Base-by-base conservation (phyloP, 2,797 vertebrate species). In the Thaleichthys pacificus region DNA sequence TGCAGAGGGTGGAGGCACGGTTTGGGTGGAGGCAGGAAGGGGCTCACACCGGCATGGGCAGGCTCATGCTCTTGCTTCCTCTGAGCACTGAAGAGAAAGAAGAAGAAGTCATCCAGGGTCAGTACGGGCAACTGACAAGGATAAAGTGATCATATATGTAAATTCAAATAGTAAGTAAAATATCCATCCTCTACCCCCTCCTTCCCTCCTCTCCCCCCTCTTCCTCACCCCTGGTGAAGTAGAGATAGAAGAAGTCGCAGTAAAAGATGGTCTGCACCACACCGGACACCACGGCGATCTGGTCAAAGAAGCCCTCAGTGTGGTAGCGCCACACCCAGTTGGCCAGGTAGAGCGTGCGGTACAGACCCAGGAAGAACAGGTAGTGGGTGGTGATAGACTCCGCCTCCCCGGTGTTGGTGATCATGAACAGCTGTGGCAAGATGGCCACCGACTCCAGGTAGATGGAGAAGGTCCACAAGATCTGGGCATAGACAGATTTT, bases 271-370 rank as follows among this genome's bases (percentile, higher is more conserved):
- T 99, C 93, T 99, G 97, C 75, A 99, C 98, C 71, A 98, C 94
- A 0, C 98, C 98, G 2, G 98, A 96, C 81, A 98, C 97, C 28
- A 99, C 96, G 56, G 97, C 98, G 35, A 99, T 99, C 93, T 98
- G 91, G 88, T 99, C 98, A 47, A 99, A 99, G 93, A 99, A 99
- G 61, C 97, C 96, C 91, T 99, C 98, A 0, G 97, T 98, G 86
- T 98, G 97, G 92, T 94, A 99, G 86, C 98, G 96, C 97, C 98
- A 99, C 89, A 99, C 96, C 98, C 98, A 99, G 91, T 99, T 99
- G 93, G 97, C 93, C 7, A 99, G 96, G 84, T 99, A 99, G 81
- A 99, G 93, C 14, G 3, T 75, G 96, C 97, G 96, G 82, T 99
- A 99, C 80, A 99, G 87, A 75, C 98, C 98, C 90, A 99, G 83